Percentiles rank a stretch among this genome's conserved stretches.
Evolutionary conservation across 2,888 invertebrate species (phyloP).

Genomic region (Dasysyrphus tricinctus): DNA sequence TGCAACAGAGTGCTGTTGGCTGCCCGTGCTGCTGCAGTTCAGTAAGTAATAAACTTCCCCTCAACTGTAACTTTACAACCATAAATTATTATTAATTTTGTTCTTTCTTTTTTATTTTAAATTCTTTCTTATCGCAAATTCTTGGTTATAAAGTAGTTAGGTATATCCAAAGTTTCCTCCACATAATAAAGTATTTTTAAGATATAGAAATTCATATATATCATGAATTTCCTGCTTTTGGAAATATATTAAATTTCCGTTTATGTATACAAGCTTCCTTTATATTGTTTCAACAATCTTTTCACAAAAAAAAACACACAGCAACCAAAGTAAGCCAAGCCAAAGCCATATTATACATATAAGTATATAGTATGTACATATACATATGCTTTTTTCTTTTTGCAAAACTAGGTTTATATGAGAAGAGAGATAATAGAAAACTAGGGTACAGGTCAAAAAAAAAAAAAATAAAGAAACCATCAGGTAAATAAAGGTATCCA

Average conservation of each 20-base stretch:
- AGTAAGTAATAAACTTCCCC: conserved; percentile 23
- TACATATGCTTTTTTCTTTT: conserved; percentile 25
- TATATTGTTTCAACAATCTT: conserved; percentile 61
- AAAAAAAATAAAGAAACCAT: background rate
- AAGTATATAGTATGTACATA: background rate
- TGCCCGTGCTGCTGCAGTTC: background rate
- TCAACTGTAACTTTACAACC: conserved; percentile 18
- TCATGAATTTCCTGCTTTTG: conserved; percentile 69
- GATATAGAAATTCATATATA: conserved; percentile 70
- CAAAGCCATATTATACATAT: too few relatives aligned
- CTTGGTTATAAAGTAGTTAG: conserved; percentile 36
- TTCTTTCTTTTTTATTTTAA: conserved; percentile 23
- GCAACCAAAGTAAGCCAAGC: conserved; percentile 18
- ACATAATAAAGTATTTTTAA: conserved; percentile 60
- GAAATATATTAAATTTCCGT: conserved; percentile 73
- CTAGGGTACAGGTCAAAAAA: conserved; percentile 56
- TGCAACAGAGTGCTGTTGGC: conserved; percentile 23
- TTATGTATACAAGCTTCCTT: conserved; percentile 56
- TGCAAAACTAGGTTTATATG: conserved; percentile 39
- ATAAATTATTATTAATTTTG: conserved; percentile 38
- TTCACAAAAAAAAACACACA: conserved; percentile 11
- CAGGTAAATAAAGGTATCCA: too few relatives aligned
- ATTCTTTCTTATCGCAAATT: conserved; percentile 50
- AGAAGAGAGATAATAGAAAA: conserved; percentile 53
- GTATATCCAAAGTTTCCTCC: conserved; percentile 51